Evolutionary conservation across 2,797 vertebrate species (phyloP).

Genomic region (Pangasius larnaudii): DNA sequence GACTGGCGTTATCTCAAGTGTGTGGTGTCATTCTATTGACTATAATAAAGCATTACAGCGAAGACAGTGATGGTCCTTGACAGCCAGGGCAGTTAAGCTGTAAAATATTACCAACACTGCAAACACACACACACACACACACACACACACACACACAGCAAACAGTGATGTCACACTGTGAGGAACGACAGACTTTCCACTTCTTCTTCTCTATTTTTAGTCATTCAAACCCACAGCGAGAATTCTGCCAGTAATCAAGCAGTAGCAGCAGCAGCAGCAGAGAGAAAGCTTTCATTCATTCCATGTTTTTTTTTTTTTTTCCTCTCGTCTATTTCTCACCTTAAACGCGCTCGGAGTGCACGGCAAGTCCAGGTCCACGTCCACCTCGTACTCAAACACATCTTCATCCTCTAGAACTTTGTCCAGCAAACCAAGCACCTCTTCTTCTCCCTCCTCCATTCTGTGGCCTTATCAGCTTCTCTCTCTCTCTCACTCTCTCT

Average conservation of each 20-base stretch:
- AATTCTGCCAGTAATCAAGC: conserved; percentile 33
- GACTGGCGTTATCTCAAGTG: background rate
- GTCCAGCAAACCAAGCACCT: conserved; percentile 91
- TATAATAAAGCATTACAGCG: background rate
- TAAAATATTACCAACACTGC: background rate
- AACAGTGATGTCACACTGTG: conserved; percentile 51
- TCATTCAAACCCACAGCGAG: conserved; percentile 38
- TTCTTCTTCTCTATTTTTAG: conserved; percentile 60
- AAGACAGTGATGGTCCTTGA: background rate
- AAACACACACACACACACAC: conserved; percentile 45
- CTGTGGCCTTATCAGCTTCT: conserved; percentile 3
- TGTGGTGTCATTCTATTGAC: background rate
- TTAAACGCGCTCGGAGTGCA: conserved; percentile 74
- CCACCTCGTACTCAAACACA: conserved; percentile 82
- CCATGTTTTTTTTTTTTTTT: background rate
- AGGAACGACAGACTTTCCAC: conserved; percentile 59
- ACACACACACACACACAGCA: background rate
- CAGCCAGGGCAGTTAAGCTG: background rate
- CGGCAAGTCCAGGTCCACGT: conserved; percentile 83
- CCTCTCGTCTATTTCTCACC: conserved; percentile 63
- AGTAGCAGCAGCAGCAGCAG: conserved; percentile 3
- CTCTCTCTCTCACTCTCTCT: background rate
- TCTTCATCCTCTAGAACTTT: conserved; percentile 91
- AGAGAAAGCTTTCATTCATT: conserved; percentile 32
- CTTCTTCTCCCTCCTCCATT: conserved; percentile 94